phyloP scores from a whole-genome alignment of 2,797 vertebrate genomes.

The Urocyon cinereoargenteus region DNA sequence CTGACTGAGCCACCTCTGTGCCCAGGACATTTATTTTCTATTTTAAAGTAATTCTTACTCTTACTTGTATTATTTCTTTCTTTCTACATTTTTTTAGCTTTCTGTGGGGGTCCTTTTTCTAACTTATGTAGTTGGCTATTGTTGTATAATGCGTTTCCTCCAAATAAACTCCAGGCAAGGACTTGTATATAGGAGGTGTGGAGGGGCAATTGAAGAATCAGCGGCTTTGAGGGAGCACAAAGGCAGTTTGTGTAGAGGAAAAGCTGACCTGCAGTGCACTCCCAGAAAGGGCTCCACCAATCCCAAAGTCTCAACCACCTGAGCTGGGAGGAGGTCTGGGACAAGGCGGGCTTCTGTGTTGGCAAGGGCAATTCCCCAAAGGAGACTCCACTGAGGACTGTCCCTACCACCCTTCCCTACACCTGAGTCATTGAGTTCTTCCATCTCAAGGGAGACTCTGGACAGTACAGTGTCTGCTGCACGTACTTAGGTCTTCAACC shows the following conservation, averaged over 20 bases:
- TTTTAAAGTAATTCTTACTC: neutral
- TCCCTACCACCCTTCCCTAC: neutral
- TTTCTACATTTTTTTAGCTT: neutral
- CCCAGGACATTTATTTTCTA: neutral
- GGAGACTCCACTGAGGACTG: too few species aligned
- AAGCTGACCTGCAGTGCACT: rapidly evolving
- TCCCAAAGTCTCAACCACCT: neutral
- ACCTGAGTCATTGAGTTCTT: neutral
- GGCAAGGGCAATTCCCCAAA: neutral
- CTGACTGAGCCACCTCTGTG: too few species aligned
- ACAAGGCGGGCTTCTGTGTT: neutral
- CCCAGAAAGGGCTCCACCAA: neutral
- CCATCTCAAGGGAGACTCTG: neutral
- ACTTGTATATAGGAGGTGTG: neutral
- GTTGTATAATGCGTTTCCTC: too few species aligned
- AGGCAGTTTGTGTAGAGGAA: neutral
- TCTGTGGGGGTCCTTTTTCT: neutral
- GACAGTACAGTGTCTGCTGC: neutral
- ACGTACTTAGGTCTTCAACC: neutral
- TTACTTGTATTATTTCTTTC: neutral
- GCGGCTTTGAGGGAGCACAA: neutral
- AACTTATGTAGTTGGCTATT: neutral
- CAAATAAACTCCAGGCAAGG: neutral
- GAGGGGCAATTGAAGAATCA: rapidly evolving
- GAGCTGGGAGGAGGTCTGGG: too few species aligned